Percentiles rank a stretch among this genome's conserved stretches.
Evolutionary conservation across 2,113 vertebrate genomes (phyloP).

Genomic region (Brienomyrus longianalis): DNA sequence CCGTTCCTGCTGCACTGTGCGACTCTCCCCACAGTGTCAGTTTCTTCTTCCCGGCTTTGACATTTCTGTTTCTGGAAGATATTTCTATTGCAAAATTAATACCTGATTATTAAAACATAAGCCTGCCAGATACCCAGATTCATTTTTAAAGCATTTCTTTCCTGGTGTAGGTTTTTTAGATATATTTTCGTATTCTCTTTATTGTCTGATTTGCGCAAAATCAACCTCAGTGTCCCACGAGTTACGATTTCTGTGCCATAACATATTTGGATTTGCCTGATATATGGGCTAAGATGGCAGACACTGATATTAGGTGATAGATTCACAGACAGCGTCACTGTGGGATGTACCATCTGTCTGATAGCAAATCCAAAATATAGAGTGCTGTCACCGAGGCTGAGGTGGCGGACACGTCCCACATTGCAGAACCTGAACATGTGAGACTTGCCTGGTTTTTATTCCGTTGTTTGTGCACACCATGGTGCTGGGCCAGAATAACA

Average conservation of each 20-base stretch:
- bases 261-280: neutral
- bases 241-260: neutral
- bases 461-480: slow-evolving; percentile 14
- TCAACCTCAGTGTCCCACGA: neutral
- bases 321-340: neutral
- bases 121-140: neutral
- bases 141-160: neutral
- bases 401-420: neutral
- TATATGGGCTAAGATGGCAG: neutral
- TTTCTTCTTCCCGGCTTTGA: neutral
- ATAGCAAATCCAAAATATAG: neutral
- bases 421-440: slow-evolving; percentile 21
- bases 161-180: neutral
- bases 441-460: neutral
- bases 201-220: neutral
- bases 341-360: slow-evolving; percentile 1
- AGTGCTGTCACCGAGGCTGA: neutral
- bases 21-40: neutral
- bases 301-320: slow-evolving; percentile 10
- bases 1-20: neutral
- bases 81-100: neutral
- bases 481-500: slow-evolving; percentile 45
- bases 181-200: neutral
- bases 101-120: neutral
- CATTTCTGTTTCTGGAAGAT: neutral